These are phyloP conservation scores for Drosophila paranaensis DNA, from an alignment of 2,888 invertebrate species.

Conservation along the genomic window DNA sequence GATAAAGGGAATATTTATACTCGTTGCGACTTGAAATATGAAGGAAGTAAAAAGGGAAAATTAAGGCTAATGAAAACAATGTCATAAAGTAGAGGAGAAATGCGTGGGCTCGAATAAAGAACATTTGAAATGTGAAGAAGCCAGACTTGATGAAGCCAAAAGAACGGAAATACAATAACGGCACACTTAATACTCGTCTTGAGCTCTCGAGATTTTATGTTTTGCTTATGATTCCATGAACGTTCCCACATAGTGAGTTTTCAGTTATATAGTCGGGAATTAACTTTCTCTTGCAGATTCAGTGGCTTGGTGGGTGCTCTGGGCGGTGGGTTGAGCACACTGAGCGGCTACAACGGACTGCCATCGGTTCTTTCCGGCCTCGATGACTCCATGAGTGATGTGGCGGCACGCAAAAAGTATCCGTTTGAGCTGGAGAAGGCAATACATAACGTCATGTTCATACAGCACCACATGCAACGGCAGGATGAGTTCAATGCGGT, in stretches of 20 bases:
- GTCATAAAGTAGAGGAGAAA: background rate
- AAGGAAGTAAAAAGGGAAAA: background rate
- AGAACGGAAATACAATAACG: background rate
- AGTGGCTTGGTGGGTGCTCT: constrained; percentile 91
- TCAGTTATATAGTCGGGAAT: constrained; percentile 23
- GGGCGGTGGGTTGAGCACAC: constrained; percentile 86
- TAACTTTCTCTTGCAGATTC: constrained; percentile 86
- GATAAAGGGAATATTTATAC: background rate
- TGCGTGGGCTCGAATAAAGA: background rate
- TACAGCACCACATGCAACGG: constrained; percentile 97
- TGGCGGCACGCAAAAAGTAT: constrained; percentile 92
- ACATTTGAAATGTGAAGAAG: constrained; percentile 1
- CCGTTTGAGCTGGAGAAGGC: constrained; percentile 97
- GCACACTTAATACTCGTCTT: constrained; percentile 3
- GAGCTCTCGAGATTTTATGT: background rate
- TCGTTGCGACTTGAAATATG: background rate
- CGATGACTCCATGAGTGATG: constrained; percentile 93
- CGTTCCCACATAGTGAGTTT: constrained; percentile 3
- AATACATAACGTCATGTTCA: constrained; percentile 97
- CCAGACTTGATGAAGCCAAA: background rate
- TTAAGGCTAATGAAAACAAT: constrained; percentile 2
- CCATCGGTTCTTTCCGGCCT: constrained; percentile 93
- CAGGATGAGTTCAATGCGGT: constrained; percentile 98
- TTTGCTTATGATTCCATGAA: background rate
- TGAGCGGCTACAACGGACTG: constrained; percentile 91